These are phyloP conservation scores for Drosophila triauraria DNA, from an alignment of 1,140 invertebrate genomes.

Conservation along the genomic window DNA sequence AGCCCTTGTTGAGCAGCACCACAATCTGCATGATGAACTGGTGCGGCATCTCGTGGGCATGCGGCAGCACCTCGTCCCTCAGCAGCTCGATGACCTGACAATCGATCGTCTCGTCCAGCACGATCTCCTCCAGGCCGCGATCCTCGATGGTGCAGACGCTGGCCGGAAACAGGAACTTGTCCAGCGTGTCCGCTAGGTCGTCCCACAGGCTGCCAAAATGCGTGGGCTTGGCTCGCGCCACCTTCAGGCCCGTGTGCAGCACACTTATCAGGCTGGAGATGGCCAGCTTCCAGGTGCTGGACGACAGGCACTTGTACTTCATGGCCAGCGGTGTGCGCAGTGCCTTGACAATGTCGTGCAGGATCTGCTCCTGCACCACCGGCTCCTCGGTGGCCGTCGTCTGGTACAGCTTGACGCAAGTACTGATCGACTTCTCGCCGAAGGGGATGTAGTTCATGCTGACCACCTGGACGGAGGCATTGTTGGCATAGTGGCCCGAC, in stretches of 20 bases:
- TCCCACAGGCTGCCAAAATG: conserved; percentile 93
- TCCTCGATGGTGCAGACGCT: conserved; percentile 86
- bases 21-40: conserved; percentile 95
- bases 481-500: conserved; percentile 73
- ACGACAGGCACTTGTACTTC: conserved; percentile 93
- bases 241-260: conserved; percentile 93
- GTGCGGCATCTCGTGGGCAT: conserved; percentile 91
- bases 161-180: conserved; percentile 96
- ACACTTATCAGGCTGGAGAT: conserved; percentile 92
- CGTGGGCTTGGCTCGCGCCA: conserved; percentile 92
- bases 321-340: conserved; percentile 91
- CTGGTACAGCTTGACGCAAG: conserved; percentile 93
- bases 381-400: conserved; percentile 90
- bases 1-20: conserved; percentile 96
- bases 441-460: conserved; percentile 95
- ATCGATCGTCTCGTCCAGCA: conserved; percentile 93
- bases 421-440: conserved; percentile 93
- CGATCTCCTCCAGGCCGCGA: conserved; percentile 92
- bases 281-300: conserved; percentile 94
- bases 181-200: conserved; percentile 93
- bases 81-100: conserved; percentile 95
- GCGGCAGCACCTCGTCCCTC: conserved; percentile 93
- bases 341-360: conserved; percentile 91
- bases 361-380: conserved; percentile 91
- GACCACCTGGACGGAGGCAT: conserved; percentile 89